phyloP scores from a whole-genome alignment of 2,113 vertebrate genomes.

The Cheirogaleus medius region DNA sequence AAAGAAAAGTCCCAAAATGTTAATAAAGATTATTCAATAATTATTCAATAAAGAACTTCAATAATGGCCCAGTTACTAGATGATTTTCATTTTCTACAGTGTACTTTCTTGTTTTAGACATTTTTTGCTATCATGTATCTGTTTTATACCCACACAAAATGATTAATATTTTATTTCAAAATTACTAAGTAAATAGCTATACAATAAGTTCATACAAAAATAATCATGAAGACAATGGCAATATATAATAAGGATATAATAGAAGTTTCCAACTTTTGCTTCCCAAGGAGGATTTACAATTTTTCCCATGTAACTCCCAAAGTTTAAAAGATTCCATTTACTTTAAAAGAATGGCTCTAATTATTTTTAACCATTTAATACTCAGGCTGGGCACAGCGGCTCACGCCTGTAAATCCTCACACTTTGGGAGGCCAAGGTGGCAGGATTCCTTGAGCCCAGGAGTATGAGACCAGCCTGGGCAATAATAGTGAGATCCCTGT shows the following conservation, averaged over 20 bases:
- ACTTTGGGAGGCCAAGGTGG: too few species aligned
- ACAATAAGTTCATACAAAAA: background rate
- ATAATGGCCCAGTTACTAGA: background rate
- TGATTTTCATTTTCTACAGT: background rate
- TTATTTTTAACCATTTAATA: background rate
- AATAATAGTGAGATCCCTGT: too few species aligned
- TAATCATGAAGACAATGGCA: background rate
- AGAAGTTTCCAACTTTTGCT: background rate
- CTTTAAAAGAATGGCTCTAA: background rate
- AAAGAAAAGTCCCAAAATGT: background rate
- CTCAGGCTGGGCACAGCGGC: too few species aligned
- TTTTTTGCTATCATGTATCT: background rate
- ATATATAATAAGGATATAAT: background rate
- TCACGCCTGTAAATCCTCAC: too few species aligned
- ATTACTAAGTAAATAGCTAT: background rate
- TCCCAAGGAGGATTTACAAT: background rate
- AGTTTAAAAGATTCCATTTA: background rate
- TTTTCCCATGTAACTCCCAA: background rate
- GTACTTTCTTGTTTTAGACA: background rate
- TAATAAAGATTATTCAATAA: background rate
- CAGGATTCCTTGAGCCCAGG: too few species aligned
- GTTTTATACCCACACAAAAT: background rate
- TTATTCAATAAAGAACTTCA: background rate
- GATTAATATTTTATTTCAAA: background rate
- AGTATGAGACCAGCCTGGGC: too few species aligned